Base-by-base conservation (phyloP, 2,888 invertebrate genomes). In the Dasypogon diadema region DNA sequence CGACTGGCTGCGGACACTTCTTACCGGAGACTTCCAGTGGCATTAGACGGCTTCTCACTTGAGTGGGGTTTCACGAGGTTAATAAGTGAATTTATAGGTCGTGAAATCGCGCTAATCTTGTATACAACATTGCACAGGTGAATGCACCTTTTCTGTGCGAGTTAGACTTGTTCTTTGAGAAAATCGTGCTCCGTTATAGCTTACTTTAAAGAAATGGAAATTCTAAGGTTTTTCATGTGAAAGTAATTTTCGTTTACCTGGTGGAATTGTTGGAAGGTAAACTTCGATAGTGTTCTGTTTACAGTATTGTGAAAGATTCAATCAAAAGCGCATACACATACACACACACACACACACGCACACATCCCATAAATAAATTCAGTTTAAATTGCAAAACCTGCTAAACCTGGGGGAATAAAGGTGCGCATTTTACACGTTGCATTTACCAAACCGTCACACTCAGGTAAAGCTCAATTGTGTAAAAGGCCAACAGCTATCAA, bases 71-170 rank as follows among this genome's bases (percentile, higher is more conserved):
- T 37, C 2, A 24, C n/a, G 42, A 63, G 65, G 65, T 65, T 65
- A 65, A 22, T 65, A 65, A 65, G 46, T 42, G 24, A 65, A 8
- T 65, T 65, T 65, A 65, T 65, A 46, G 65, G 46, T 65, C 48
- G 46, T 42, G 24, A 65, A 65, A 65, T 65, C 21, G 51, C 14
- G 12, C 3, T 4, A 1, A 12, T 16, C 8, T 18, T 51, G 21
- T 18, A 60, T 21, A 55, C 34, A 24, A 14, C 21, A n/a, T 46
- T 37, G 2, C 22, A 1, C 24, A 21, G 65, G 65, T 65, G 65
- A 65, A 65, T 65, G 65, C 46, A 65, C 46, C 24, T 65, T 14
- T 65, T 30, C 10, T 46, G 65, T 65, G 14, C 8, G 6, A 65
- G 26, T 65, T 46, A 1, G 21, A 65, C 46, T 65, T 48, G 26